Base-by-base conservation (phyloP, 2,113 vertebrate genomes). In the Nothobranchius kuhntae region DNA sequence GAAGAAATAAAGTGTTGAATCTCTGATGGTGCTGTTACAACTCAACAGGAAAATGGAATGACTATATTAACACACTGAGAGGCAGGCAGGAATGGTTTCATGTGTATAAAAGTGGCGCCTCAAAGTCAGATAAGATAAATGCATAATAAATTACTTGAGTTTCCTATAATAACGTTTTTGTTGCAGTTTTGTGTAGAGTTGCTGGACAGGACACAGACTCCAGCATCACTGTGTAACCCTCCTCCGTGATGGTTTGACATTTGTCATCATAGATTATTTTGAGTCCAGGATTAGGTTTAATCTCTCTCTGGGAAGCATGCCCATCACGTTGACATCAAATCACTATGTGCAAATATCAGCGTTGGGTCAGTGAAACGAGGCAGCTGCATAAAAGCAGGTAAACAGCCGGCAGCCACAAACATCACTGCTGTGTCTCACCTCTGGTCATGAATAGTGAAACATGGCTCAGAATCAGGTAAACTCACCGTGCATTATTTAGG, bases 401-500 rank as follows among this genome's bases (percentile, higher is more conserved):
- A 47, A 53, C 60, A 61, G 36, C 21, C 56, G 10, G 26, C 17
- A 69, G 51, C 45, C 47, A 30, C 15, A 62, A 53, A 78, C 53
- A 69, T n/a, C 35, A 10, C 56, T n/a, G 60, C 54, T 30, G n/a
- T 52, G 14, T 68, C 66, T 58, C 47, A 59, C 57, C 53, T 53
- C 67, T 56, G 66, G 69, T 65, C 65, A 35, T 71, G 57, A 87
- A 80, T 72, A 71, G 40, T 53, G 54, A 55, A 73, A 62, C 36
- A 24, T n/a, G 38, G 36, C 65, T 76, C 64, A 78, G 62, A 54
- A 65, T 68, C 64, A 50, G 44, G 59, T 69, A 73, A 81, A 83
- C 77, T 53, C 53, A 53, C 48, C 62, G 56, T 78, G 63, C 62
- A 56, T 81, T 80, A 86, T 87, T 85, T 65, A 81, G 56, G 53